Conservation (phyloP, 37 sponge, comb jelly and placozoan genomes). For the Theonella swinhoei region DNA sequence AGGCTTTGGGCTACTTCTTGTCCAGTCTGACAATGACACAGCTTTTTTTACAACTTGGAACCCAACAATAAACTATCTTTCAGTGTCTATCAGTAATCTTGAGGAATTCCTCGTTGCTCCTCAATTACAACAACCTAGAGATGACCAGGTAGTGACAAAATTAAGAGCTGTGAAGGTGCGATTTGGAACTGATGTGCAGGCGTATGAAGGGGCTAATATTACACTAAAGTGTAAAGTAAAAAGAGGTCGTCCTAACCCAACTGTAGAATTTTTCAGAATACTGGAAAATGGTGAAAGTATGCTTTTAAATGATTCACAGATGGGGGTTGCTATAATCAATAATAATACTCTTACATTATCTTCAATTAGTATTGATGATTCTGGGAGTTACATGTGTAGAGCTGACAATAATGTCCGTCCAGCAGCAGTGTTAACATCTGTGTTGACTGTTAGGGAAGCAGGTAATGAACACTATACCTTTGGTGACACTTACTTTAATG, state of each 20-base stretch:
- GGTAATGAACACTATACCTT: too few relatives aligned
- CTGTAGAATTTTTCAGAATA: not conserved
- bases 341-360: not conserved
- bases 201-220: constrained; percentile 24
- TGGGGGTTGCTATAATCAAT: not conserved
- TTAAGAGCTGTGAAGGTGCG: not conserved
- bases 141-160: not conserved
- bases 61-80: not conserved
- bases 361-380: not conserved
- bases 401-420: not conserved
- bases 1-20: constrained; percentile 10
- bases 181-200: constrained; percentile 24
- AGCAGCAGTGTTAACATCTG: not conserved
- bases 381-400: not conserved
- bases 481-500: too few relatives aligned
- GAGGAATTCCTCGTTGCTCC: not conserved
- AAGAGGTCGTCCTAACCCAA: not conserved
- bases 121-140: not conserved
- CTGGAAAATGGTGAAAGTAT: not conserved
- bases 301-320: not conserved
- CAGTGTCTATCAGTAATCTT: not conserved
- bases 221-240: not conserved
- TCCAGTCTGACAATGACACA: not conserved
- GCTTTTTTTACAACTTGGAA: not conserved
- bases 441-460: not conserved